phyloP scores from a whole-genome alignment of 1,140 invertebrate species.

The Odontomachus brunneus region DNA sequence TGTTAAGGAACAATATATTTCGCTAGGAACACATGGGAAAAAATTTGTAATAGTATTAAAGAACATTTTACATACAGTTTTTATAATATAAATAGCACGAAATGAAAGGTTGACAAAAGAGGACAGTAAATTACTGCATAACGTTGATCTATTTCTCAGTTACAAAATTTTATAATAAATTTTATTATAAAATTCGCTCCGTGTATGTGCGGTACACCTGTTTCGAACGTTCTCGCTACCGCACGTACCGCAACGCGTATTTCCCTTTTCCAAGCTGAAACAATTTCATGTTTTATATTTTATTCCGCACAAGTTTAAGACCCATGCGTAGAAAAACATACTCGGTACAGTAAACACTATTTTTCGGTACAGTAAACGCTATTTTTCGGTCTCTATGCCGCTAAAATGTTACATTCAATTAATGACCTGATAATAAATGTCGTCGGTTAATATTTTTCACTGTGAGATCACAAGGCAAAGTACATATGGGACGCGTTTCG shows the following conservation, averaged over 20 bases:
- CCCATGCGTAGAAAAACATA: neutral
- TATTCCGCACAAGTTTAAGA: constrained; percentile 33
- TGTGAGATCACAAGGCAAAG: neutral
- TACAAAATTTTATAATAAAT: too few species aligned
- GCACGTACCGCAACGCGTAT: constrained; percentile 4
- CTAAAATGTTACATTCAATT: constrained; percentile 29
- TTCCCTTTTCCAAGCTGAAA: constrained; percentile 1
- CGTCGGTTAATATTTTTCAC: constrained; percentile 35
- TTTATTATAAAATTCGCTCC: too few species aligned
- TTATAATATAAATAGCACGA: too few species aligned
- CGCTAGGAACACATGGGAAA: too few species aligned
- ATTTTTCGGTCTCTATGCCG: constrained; percentile 6
- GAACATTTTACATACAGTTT: too few species aligned
- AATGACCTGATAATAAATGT: constrained; percentile 23
- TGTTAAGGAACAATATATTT: too few species aligned
- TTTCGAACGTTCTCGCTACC: constrained; percentile 27
- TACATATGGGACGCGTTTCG: neutral
- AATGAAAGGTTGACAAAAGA: too few species aligned
- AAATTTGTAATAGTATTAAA: too few species aligned
- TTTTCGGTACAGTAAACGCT: constrained; percentile 25
- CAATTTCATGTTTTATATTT: constrained; percentile 25
- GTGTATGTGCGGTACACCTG: constrained; percentile 7
- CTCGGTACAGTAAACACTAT: constrained; percentile 17
- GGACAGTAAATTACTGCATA: too few species aligned
- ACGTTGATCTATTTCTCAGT: too few species aligned